A percentile compares a stretch with the other conserved stretches of the same genome.
Conservation (phyloP, 2,797 vertebrate species). For the Cossypha dichroa region DNA sequence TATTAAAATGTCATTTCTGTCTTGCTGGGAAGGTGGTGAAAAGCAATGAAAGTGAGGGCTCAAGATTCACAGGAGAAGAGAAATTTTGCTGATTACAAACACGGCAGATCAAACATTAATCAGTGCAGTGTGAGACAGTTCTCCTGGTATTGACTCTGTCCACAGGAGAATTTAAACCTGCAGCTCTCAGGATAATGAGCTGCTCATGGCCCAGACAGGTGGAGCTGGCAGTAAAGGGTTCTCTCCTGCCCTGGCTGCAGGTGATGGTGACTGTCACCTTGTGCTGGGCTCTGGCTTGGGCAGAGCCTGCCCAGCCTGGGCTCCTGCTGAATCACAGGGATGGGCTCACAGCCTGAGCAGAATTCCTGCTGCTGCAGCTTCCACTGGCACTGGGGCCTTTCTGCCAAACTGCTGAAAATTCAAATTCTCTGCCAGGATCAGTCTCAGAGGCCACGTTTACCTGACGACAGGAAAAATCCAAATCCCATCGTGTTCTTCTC, state of each 20-base stretch:
- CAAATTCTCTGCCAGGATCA: neutral
- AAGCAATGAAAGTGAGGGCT: neutral
- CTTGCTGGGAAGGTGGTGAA: neutral
- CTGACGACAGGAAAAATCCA: no score
- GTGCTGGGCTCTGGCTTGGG: no score
- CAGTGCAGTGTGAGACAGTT: neutral
- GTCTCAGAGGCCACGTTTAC: neutral
- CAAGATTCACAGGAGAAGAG: neutral
- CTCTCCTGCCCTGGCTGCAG: neutral
- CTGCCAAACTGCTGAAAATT: neutral
- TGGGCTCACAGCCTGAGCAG: no score
- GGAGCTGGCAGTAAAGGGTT: neutral
- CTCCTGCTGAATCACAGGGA: no score
- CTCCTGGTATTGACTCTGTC: neutral
- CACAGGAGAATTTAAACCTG: neutral
- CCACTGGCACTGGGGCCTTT: no score
- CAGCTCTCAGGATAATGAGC: neutral
- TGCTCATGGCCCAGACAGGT: neutral
- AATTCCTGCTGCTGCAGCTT: no score
- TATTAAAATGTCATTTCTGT: slow-evolving; percentile 30
- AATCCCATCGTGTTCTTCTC: no score
- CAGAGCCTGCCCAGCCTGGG: no score
- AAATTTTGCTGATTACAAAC: neutral
- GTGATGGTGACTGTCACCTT: no score
- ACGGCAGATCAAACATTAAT: neutral